A percentile compares a stretch with the other conserved stretches of the same genome.
Conservation (phyloP, 2,797 vertebrate species). For the Halcyon smyrnensis region DNA sequence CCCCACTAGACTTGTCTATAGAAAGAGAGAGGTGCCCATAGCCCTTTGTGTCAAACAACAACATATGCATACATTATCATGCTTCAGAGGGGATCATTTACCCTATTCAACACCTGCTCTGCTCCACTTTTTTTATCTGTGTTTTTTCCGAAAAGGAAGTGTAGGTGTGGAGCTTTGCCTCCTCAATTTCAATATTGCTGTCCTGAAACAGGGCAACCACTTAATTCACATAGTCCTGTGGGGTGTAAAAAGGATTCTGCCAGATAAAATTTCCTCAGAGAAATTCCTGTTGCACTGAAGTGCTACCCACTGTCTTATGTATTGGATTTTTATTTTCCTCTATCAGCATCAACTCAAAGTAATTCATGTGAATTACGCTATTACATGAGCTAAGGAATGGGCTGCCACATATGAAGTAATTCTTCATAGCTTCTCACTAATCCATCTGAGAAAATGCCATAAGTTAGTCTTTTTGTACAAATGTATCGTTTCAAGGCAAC, state of each 20-base stretch:
- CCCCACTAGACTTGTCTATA: neutral
- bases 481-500: slow-evolving; percentile 26
- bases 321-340: neutral
- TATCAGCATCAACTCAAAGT: neutral
- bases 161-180: neutral
- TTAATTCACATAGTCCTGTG: neutral
- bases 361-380: neutral
- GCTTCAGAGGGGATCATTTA: neutral
- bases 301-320: neutral
- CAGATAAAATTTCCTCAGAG: neutral
- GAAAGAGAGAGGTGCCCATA: neutral
- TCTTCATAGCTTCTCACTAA: slow-evolving; percentile 9
- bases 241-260: neutral
- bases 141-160: neutral
- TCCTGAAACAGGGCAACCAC: neutral
- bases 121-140: neutral
- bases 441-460: neutral
- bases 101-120: neutral
- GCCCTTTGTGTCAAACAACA: neutral
- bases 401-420: slow-evolving; percentile 14
- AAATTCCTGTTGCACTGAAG: neutral
- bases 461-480: slow-evolving; percentile 33
- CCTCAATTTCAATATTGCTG: neutral
- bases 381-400: neutral
- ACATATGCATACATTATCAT: neutral